phyloP scores from a whole-genome alignment of 2,113 vertebrate species.

The Cichladusa arquata region DNA sequence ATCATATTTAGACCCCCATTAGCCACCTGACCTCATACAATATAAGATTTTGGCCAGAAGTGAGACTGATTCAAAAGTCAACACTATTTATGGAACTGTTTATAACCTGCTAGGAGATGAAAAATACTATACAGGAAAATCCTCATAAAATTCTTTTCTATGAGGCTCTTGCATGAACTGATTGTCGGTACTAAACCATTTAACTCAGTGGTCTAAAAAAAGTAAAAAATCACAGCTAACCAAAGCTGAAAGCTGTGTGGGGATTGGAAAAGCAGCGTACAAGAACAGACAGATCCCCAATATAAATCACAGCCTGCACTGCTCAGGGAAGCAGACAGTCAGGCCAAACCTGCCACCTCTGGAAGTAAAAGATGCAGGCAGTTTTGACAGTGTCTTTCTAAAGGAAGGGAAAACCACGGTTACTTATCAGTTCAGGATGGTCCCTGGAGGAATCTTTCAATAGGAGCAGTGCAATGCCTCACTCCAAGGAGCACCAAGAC shows the following conservation, averaged over 20 bases:
- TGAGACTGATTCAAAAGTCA: neutral
- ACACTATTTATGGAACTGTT: constrained; percentile 5
- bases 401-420: neutral
- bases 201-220: neutral
- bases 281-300: neutral
- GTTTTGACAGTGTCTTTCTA: neutral
- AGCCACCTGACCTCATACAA: neutral
- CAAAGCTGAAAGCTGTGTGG: neutral
- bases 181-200: neutral
- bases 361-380: neutral
- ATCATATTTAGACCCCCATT: neutral
- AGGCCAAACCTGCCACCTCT: neutral
- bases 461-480: neutral
- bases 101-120: neutral
- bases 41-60: neutral
- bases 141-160: neutral
- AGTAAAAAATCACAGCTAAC: neutral
- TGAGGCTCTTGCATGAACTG: neutral
- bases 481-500: neutral
- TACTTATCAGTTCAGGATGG: neutral
- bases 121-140: neutral
- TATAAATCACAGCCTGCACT: neutral
- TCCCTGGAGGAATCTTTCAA: neutral
- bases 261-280: neutral
- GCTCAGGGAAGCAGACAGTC: neutral